Percentiles rank a stretch among this genome's conserved stretches.
Evolutionary conservation across 2,113 vertebrate species (phyloP).

Genomic region (Grammomys surdaster): DNA sequence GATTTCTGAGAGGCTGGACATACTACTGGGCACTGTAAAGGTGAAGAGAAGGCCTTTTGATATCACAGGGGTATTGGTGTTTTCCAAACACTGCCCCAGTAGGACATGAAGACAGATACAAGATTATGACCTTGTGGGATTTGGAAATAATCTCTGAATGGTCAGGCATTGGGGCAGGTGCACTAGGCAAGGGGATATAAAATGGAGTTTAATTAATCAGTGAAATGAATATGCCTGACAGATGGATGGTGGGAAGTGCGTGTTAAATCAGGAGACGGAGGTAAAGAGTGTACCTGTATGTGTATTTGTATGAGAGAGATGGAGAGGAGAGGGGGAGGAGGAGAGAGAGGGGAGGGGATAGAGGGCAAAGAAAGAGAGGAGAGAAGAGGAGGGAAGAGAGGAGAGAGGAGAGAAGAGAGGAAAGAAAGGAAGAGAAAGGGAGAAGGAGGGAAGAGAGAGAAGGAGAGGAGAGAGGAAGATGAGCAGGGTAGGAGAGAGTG

Average conservation of each 20-base stretch:
- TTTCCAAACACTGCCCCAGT: too few species aligned
- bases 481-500: too few species aligned
- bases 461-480: too few species aligned
- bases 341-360: neutral
- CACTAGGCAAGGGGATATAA: rapidly evolving
- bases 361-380: neutral
- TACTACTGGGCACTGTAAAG: neutral
- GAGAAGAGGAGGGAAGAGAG: neutral
- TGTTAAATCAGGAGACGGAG: neutral
- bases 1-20: neutral
- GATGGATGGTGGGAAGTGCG: too few species aligned
- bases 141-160: neutral
- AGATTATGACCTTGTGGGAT: neutral
- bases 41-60: neutral
- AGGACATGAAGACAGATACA: neutral
- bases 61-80: neutral
- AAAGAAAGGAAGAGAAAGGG: too few species aligned
- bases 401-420: rapidly evolving
- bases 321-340: neutral
- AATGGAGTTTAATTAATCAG: neutral
- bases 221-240: neutral
- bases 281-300: rapidly evolving
- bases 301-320: neutral
- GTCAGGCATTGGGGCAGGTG: rapidly evolving
- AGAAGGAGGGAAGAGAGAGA: neutral